Conservation (phyloP, 2,888 invertebrate species). For the Sinelater perroti region DNA sequence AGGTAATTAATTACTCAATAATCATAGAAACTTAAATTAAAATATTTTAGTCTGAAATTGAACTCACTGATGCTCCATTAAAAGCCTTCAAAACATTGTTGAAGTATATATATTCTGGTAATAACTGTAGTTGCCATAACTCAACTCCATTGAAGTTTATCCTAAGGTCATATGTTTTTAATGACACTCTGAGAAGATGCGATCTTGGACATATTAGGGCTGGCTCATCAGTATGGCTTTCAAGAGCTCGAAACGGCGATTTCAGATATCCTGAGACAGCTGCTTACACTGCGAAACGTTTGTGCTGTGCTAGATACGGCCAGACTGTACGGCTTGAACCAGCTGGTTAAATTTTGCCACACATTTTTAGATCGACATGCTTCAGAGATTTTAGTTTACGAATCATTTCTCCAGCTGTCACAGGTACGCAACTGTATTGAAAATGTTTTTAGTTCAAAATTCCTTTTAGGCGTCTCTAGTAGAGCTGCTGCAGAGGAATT, state of each 20-base stretch:
- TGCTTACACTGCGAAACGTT: constrained; percentile 87
- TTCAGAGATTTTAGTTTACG: constrained; percentile 81
- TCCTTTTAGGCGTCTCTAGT: constrained; percentile 74
- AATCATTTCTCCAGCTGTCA: constrained; percentile 84
- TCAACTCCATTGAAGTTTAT: constrained; percentile 29
- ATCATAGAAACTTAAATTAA: background rate
- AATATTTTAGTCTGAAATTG: constrained; percentile 79
- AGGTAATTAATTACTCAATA: constrained; percentile 17
- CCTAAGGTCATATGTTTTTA: constrained; percentile 71
- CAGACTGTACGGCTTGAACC: constrained; percentile 73
- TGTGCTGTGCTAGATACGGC: constrained; percentile 96
- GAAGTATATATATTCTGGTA: constrained; percentile 94
- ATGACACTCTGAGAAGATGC: constrained; percentile 73
- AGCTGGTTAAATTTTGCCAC: constrained; percentile 81
- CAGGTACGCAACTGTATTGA: constrained; percentile 66
- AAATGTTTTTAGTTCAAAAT: too few species aligned
- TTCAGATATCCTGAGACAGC: constrained; percentile 90
- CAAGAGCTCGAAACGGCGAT: constrained; percentile 89
- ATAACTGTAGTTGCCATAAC: too few species aligned
- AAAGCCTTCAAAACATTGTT: constrained; percentile 89
- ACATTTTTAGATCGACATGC: constrained; percentile 93
- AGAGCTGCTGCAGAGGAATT: constrained; percentile 88
- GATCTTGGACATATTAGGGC: constrained; percentile 77
- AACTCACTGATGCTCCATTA: constrained; percentile 82
- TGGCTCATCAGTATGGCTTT: constrained; percentile 97